Percentiles rank a stretch among this genome's conserved stretches.
phyloP scores from a whole-genome alignment of 2,888 invertebrate genomes.

The Ceraclea dissimilis region DNA sequence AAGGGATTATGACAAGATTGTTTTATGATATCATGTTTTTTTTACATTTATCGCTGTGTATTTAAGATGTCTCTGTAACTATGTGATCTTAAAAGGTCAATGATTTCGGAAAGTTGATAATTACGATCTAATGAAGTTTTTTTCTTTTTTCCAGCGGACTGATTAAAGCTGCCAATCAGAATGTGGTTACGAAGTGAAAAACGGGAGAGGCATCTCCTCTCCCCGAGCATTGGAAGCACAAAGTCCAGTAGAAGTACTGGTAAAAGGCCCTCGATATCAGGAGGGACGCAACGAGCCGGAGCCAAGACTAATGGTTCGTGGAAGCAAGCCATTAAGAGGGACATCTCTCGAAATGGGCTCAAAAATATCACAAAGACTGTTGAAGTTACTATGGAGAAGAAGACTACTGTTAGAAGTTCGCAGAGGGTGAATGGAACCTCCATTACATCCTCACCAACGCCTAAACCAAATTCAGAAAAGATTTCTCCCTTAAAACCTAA shows the following conservation, averaged over 20 bases:
- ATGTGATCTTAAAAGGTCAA: too few relatives aligned
- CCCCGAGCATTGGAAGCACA: conserved; percentile 15
- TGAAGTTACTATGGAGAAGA: conserved; percentile 20
- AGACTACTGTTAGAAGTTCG: conserved; percentile 5
- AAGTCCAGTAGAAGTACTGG: conserved; percentile 12
- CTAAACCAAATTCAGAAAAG: conserved; percentile 15
- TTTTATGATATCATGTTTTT: too few relatives aligned
- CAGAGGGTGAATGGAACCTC: conserved; percentile 15
- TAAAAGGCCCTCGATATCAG: conserved; percentile 11
- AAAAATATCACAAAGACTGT: conserved; percentile 24
- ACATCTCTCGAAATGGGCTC: conserved; percentile 38
- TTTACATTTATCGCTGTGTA: too few relatives aligned
- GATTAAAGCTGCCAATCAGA: conserved; percentile 27
- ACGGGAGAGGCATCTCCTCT: conserved; percentile 48
- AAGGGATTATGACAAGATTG: too few relatives aligned
- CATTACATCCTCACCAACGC: conserved; percentile 5
- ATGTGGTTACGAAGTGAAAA: conserved; percentile 66
- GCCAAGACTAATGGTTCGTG: conserved; percentile 33
- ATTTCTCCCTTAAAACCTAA: conserved; percentile 19
- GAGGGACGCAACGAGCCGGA: conserved; percentile 6
- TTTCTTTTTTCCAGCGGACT: conserved; percentile 3
- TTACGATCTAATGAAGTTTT: too few relatives aligned
- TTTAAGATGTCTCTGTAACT: too few relatives aligned
- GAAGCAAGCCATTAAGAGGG: conserved; percentile 37
- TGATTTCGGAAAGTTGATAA: too few relatives aligned